Base-by-base conservation (phyloP, 2,888 invertebrate species). In the Cheilosia soror region DNA sequence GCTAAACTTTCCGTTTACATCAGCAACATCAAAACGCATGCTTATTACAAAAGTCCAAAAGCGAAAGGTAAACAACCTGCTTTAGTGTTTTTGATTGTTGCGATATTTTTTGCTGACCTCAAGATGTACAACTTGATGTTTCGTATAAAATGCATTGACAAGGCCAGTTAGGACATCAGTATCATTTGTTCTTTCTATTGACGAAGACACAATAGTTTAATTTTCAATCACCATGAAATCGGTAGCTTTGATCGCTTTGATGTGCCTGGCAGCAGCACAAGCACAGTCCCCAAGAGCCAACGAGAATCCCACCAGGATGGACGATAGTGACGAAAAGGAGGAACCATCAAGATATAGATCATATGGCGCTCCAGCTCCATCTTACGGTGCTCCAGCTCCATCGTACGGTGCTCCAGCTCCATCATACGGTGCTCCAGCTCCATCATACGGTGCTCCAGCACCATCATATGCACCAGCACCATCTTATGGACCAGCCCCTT, bases 81-180 rank as follows among this genome's bases (percentile, higher is more conserved):
- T 5, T 6, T 27, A 27, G 25, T 6, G 2, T 25, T 37, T 31
- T n/a, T 15, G 4, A 15, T 7, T 31, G 31, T 37, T 29, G 5
- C 20, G 5, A 13, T 31, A 31, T 66, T 51, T 82, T 71, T 62
- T 68, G 84, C 84, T 80, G 84, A 84, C 75, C 79, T 76, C 69
- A 63, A 66, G 44, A 73, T 15, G 29, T n/a, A 4, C 13, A 49
- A 57, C 27, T 63, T 27, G 3, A 31, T 84, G 65, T 55, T 75
- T 80, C 7, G 69, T 84, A 84, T 84, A 84, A 84, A 84, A 76
- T 80, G 65, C 44, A 75, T 47, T 31, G 37, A 7, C 80, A 66
- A 71, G 65, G 69, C 69, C 84, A 84, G 71, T 71, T 73, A 84
- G 84, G 80, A 84, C 33, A 69, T 80, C 80, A 84, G 84, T 84